A percentile compares a stretch with the other conserved stretches of the same genome.
Evolutionary conservation across 2,888 invertebrate species (phyloP).

Genomic region (Lamellibrachia satsuma): DNA sequence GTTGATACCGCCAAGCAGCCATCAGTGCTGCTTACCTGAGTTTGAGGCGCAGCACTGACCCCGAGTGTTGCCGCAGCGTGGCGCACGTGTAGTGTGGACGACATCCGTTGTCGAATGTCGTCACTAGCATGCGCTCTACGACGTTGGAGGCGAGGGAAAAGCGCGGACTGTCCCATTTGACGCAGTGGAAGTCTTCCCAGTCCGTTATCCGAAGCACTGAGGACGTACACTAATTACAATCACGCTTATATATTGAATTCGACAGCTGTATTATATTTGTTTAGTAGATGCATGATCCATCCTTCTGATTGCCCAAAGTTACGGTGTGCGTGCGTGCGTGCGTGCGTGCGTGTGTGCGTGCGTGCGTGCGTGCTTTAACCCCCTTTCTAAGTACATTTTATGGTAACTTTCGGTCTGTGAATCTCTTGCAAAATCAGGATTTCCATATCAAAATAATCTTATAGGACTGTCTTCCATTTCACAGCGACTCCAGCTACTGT

Average conservation of each 20-base stretch:
- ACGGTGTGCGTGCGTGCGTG: too few species aligned
- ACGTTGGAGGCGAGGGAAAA: neutral
- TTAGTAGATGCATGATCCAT: too few species aligned
- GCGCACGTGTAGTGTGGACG: slow-evolving; percentile 33
- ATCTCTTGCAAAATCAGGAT: slow-evolving; percentile 21
- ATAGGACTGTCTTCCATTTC: neutral
- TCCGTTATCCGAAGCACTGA: slow-evolving; percentile 23
- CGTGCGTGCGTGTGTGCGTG: too few species aligned
- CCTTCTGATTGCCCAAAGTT: too few species aligned
- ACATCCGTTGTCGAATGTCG: slow-evolving; percentile 35
- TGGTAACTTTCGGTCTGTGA: too few species aligned
- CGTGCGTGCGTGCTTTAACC: too few species aligned
- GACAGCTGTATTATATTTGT: too few species aligned
- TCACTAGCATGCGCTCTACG: slow-evolving; percentile 33
- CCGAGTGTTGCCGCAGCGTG: slow-evolving; percentile 30
- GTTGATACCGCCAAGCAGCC: neutral
- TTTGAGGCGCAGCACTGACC: slow-evolving; percentile 33
- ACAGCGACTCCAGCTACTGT: too few species aligned
- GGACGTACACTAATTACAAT: neutral
- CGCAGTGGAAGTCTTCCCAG: slow-evolving; percentile 29
- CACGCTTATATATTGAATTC: neutral
- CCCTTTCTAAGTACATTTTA: too few species aligned
- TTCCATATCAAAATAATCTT: slow-evolving; percentile 22
- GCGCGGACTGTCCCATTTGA: slow-evolving; percentile 26
- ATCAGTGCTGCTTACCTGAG: slow-evolving; percentile 29